Evolutionary conservation across 2,113 vertebrate genomes (phyloP).

Genomic region (Poecilia latipinna): DNA sequence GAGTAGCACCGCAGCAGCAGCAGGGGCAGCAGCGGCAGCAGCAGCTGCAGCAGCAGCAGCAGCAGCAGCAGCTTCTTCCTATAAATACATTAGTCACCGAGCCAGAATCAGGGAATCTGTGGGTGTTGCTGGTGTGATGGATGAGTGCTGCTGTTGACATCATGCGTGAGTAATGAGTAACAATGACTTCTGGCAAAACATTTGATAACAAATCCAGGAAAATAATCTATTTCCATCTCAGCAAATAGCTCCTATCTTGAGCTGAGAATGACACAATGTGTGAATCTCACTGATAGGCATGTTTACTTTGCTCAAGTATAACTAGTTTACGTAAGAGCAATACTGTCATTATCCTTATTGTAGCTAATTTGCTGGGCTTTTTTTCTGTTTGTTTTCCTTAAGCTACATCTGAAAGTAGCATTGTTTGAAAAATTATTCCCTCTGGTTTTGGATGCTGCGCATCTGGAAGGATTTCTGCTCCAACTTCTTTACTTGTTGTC

Average conservation of each 20-base stretch:
- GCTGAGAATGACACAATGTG: no score
- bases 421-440: no score
- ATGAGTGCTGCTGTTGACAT: conserved; percentile 33
- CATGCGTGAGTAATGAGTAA: conserved; percentile 44
- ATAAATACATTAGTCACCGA: conserved; percentile 53
- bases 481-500: no score
- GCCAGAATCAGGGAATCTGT: conserved; percentile 35
- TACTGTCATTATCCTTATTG: background rate
- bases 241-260: background rate
- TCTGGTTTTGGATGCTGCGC: no score
- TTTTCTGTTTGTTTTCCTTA: background rate
- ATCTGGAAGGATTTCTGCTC: no score
- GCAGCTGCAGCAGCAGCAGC: conserved; percentile 13
- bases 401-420: background rate
- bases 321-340: background rate
- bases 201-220: conserved; percentile 10
- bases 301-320: background rate
- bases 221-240: background rate
- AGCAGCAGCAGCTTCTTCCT: conserved; percentile 33
- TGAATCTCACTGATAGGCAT: background rate
- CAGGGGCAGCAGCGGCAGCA: background rate
- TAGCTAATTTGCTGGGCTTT: background rate
- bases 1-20: conserved; percentile 13
- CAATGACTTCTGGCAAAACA: conserved; percentile 26
- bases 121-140: conserved; percentile 27